phyloP scores from a whole-genome alignment of 2,888 invertebrate species.

The Enchytraeus crypticus region DNA sequence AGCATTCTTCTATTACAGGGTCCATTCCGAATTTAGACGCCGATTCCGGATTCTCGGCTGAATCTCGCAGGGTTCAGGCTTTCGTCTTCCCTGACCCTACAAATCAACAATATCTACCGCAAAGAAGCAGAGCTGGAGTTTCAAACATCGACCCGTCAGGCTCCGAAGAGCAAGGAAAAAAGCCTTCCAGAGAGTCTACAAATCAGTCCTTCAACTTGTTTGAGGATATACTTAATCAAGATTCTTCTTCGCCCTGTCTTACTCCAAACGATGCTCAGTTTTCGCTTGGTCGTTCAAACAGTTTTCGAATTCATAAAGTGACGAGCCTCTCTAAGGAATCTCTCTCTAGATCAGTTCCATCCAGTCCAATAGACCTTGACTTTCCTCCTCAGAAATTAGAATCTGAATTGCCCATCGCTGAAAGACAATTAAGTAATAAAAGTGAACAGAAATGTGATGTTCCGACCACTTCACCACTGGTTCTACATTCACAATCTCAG shows the following conservation, averaged over 20 bases:
- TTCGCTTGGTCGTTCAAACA: constrained; percentile 2
- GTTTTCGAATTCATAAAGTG: neutral
- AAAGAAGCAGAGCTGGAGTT: neutral
- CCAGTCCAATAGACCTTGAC: constrained; percentile 2
- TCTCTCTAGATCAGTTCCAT: constrained; percentile 1
- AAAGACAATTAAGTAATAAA: no score
- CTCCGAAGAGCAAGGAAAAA: neutral
- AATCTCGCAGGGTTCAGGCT: no score
- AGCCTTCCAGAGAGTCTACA: neutral
- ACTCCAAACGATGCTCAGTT: neutral
- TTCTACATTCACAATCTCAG: no score
- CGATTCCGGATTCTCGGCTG: neutral
- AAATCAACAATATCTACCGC: no score
- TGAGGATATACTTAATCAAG: neutral
- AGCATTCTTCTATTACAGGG: no score
- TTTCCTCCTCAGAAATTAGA: neutral
- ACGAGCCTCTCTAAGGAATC: neutral
- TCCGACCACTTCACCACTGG: neutral
- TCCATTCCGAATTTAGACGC: no score
- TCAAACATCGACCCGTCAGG: neutral
- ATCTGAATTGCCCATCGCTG: neutral
- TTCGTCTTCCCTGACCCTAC: no score
- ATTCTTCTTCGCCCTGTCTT: neutral
- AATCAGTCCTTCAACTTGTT: neutral
- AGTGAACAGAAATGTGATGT: no score